These are phyloP conservation scores for Andrena fulva DNA, from an alignment of 2,888 invertebrate genomes.

Conservation along the genomic window DNA sequence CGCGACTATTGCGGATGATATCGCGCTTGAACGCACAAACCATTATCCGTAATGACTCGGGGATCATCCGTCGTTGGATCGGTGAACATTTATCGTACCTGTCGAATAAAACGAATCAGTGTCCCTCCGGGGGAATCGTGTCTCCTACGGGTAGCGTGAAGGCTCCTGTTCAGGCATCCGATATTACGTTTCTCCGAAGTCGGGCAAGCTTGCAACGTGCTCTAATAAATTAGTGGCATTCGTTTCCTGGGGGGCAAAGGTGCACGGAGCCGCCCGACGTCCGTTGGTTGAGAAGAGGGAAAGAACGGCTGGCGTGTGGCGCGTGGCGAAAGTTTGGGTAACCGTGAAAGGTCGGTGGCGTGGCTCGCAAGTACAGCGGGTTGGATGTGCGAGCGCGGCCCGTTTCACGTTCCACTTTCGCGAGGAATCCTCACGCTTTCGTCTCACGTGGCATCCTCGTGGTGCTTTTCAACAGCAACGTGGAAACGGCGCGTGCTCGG, in stretches of 20 bases:
- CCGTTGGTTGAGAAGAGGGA: neutral
- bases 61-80: neutral
- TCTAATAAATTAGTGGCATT: neutral
- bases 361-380: constrained; percentile 21
- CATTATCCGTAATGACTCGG: neutral
- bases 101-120: neutral
- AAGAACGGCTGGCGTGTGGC: neutral
- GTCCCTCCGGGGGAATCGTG: neutral
- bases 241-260: neutral
- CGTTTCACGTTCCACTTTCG: constrained; percentile 70
- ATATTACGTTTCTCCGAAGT: neutral
- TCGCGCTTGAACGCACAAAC: neutral
- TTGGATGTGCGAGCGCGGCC: constrained; percentile 32
- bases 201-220: neutral
- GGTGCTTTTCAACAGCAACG: constrained; percentile 75
- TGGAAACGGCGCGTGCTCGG: constrained; percentile 81
- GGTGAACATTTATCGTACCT: neutral
- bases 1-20: constrained; percentile 16
- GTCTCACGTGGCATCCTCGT: constrained; percentile 80
- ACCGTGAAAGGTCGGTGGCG: constrained; percentile 42
- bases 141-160: neutral
- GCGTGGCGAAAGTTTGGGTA: constrained; percentile 60
- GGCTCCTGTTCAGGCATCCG: neutral
- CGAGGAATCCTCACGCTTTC: constrained; percentile 76
- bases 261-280: neutral